Evolutionary conservation across 2,113 vertebrate genomes (phyloP).

Genomic region (Dryoscopus gambensis): DNA sequence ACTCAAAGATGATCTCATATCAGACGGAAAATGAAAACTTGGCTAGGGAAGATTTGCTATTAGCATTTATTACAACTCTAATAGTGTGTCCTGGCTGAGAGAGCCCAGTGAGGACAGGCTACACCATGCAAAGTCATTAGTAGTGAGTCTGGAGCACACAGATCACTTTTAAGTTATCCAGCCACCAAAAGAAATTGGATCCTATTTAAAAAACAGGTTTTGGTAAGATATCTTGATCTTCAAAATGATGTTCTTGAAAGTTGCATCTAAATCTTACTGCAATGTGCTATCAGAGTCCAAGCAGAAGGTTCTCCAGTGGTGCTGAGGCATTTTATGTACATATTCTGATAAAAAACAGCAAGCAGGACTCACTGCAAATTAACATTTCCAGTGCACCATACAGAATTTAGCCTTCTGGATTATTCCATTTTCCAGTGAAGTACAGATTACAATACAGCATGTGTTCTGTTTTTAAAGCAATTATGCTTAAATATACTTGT

Average conservation of each 20-base stretch:
- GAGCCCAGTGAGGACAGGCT: neutral
- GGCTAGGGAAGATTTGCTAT: neutral
- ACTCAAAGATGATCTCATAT: neutral
- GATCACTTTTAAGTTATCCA: neutral
- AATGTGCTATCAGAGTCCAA: neutral
- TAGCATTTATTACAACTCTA: neutral
- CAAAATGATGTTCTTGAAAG: neutral
- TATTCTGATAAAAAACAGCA: neutral
- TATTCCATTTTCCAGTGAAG: conserved; percentile 43
- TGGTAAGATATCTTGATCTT: neutral
- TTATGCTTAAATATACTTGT: conserved; percentile 58
- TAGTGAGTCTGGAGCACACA: neutral
- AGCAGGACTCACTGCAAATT: neutral
- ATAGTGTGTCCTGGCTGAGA: neutral
- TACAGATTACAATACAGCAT: neutral
- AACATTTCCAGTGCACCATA: neutral
- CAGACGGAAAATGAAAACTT: neutral
- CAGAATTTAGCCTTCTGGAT: conserved; percentile 9
- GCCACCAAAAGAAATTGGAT: neutral
- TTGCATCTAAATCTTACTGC: neutral
- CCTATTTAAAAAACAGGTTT: neutral
- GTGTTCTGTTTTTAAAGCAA: conserved; percentile 53
- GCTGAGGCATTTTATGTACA: neutral
- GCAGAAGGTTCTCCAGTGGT: neutral
- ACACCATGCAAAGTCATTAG: neutral